Evolutionary conservation across 2,888 invertebrate genomes (phyloP).

Genomic region (Timandra comae): DNA sequence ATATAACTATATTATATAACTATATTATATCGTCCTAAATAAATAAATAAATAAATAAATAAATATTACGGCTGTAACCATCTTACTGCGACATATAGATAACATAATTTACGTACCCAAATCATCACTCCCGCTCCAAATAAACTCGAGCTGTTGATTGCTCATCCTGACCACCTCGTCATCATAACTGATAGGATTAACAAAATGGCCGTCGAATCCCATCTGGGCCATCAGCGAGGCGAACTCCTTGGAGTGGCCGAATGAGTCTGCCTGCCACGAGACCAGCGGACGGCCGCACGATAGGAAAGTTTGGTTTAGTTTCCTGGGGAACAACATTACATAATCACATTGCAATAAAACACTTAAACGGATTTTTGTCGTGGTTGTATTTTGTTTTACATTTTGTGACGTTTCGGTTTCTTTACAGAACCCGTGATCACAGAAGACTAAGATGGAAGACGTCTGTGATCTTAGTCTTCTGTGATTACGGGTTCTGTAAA

Average conservation of each 20-base stretch:
- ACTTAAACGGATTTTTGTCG: too few relatives aligned
- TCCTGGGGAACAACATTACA: slow-evolving; percentile 42
- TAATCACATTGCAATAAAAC: too few relatives aligned
- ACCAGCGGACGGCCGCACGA: slow-evolving; percentile 83
- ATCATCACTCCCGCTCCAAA: slow-evolving; percentile 88
- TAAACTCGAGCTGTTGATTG: slow-evolving; percentile 83
- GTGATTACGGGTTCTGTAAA: too few relatives aligned
- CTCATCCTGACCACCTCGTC: slow-evolving; percentile 81
- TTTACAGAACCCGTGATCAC: too few relatives aligned
- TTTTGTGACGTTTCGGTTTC: too few relatives aligned
- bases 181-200: slow-evolving; percentile 90
- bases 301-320: slow-evolving; percentile 80
- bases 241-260: slow-evolving; percentile 89
- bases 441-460: too few relatives aligned
- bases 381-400: too few relatives aligned
- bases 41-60: too few relatives aligned
- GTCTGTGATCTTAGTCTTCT: too few relatives aligned
- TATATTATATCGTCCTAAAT: too few relatives aligned
- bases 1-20: too few relatives aligned
- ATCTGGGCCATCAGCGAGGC: slow-evolving; percentile 81
- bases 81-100: background rate
- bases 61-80: too few relatives aligned
- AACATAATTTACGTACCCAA: slow-evolving; percentile 71
- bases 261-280: slow-evolving; percentile 87
- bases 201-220: slow-evolving; percentile 87